Evolutionary conservation across 2,888 invertebrate species (phyloP), one percentile per base, ranked within the genome.

Genomic region (Hipparchia semele): DNA sequence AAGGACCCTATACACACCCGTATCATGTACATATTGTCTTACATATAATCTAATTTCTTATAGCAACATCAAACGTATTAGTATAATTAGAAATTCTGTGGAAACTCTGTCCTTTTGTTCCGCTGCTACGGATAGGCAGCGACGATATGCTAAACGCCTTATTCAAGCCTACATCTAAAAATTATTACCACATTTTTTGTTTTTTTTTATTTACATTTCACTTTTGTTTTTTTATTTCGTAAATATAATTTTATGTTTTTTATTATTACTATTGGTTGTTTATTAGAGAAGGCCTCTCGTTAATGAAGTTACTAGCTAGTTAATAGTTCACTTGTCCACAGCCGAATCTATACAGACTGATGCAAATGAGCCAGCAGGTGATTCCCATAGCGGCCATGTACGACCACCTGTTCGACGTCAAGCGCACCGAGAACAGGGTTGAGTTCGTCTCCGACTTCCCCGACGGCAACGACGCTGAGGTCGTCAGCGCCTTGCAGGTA

Each of bases 381-480:
- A 96, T 98, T 80, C 97, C 98, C 0, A 95, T 96, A 68, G 97
- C 97, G 4, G 96, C 96, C 0, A 95, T 95, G 86, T 98, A 96
- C 84, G 98, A 98, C 83, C 96, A 97, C 84, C 94, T 98, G 67
- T 99, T 99, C 86, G 96, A 96, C 56, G 94, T 94, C 64, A 94
- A 94, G 70, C 95, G 97, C 70, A 95, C 95, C 80, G 95, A 96
- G 79, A 99, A 99, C 89, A 94, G 98, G 60, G 96, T 99, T 4
- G 99, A 99, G 89, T 96, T 99, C 82, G 95, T 99, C 12, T 96
- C 97, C 0, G 99, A 99, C 92, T 99, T 99, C 89, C 98, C 98
- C 0, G 92, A 94, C 6, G 95, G 95, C 1, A 97, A 98, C 84
- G 97, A 98, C 77, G 98, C 98, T 0, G 98, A 98, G 87, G 97